Conservation (phyloP, 2,888 invertebrate genomes). For the Xestia c-nigrum region DNA sequence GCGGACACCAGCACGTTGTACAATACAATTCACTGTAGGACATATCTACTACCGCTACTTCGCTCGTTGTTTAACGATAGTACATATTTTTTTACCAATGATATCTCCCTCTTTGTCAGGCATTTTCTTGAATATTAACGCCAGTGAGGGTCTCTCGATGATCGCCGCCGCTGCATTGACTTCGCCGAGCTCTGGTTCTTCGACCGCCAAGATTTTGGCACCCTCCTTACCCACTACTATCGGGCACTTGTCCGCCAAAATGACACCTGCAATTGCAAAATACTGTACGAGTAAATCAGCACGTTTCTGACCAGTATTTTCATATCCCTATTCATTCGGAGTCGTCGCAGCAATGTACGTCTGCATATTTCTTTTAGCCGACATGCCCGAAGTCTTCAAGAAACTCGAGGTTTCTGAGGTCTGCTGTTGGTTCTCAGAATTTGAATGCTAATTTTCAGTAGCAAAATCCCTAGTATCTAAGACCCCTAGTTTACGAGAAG, state of each 20-base stretch:
- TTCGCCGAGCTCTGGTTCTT: constrained; percentile 79
- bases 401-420: not conserved
- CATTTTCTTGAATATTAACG: constrained; percentile 81
- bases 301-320: too few species aligned
- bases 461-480: not conserved
- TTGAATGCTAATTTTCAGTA: not conserved
- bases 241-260: constrained; percentile 87
- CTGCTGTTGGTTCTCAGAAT: not conserved
- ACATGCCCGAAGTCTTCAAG: not conserved
- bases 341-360: not conserved
- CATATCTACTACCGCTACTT: not conserved
- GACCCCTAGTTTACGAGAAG: not conserved
- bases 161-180: constrained; percentile 76
- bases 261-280: constrained; percentile 74
- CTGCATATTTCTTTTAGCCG: not conserved
- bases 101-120: constrained; percentile 85
- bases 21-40: too few species aligned
- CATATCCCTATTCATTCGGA: not conserved
- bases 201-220: constrained; percentile 78
- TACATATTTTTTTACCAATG: constrained; percentile 73
- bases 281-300: not conserved
- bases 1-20: too few species aligned
- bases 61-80: not conserved
- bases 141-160: constrained; percentile 82
- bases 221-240: constrained; percentile 81